Percentiles rank a stretch among this genome's conserved stretches.
phyloP scores from a whole-genome alignment of 2,113 vertebrate genomes.

The Saccopteryx bilineata region DNA sequence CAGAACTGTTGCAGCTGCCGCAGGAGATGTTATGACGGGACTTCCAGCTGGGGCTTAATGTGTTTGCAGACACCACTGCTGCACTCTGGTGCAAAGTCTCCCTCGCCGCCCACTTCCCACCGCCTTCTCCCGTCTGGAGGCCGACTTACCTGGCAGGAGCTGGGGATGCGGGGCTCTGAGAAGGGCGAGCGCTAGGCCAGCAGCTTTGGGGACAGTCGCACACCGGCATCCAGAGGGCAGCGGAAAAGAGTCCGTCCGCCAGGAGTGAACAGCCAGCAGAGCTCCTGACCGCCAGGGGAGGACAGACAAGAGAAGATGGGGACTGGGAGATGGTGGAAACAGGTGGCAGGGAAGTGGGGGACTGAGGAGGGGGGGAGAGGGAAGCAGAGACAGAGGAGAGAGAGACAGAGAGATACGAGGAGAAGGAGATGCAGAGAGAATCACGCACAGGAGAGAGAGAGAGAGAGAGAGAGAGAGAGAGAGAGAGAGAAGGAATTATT shows the following conservation, averaged over 20 bases:
- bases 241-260: conserved; percentile 51
- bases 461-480: background rate
- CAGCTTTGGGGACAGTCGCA: conserved; percentile 50
- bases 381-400: conserved; percentile 31
- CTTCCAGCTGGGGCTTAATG: conserved; percentile 82
- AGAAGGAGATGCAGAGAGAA: background rate
- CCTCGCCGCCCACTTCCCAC: conserved; percentile 64
- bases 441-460: background rate
- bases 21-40: conserved; percentile 85
- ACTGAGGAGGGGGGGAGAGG: background rate
- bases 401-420: background rate
- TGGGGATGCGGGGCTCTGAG: conserved; percentile 36
- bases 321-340: background rate
- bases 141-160: conserved; percentile 78
- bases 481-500: background rate
- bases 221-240: conserved; percentile 38
- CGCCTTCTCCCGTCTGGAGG: conserved; percentile 44
- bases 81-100: background rate
- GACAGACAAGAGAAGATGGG: conserved; percentile 68
- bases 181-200: conserved; percentile 63
- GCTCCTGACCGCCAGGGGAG: conserved; percentile 80
- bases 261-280: conserved; percentile 62
- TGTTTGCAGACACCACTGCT: conserved; percentile 48
- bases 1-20: conserved; percentile 73
- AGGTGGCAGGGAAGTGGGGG: conserved; percentile 72